Base-by-base conservation (phyloP, 1,140 invertebrate genomes). In the Tetramorium simillimum region DNA sequence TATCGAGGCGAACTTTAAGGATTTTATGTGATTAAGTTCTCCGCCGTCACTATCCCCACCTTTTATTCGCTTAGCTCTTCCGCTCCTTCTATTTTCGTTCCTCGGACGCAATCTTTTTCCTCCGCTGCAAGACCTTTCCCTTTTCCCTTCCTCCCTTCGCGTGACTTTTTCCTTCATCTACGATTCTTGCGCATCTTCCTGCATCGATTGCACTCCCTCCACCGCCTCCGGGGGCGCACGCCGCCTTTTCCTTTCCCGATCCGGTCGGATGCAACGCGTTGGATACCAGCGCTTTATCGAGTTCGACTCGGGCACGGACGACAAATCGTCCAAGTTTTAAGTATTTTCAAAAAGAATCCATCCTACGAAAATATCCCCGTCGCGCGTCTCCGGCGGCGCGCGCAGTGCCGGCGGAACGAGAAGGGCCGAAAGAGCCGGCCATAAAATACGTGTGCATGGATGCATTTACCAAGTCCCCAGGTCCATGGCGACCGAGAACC, bases 321-420 rank as follows among this genome's bases (percentile, higher is more conserved):
- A 93, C 91, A 91, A 93, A 93, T 93, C 88, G 90, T 75, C 87
- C 76, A 93, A 94, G 89, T 94, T 94, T 93, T 89, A 92, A 93
- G 93, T 94, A 94, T 92, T 93, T 92, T 89, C 84, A 82, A 93
- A 92, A 90, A 87, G 89, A 92, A 92, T 91, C 76, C 73, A 88
- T 92, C 88, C 75, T 75, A 78, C 77, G 78, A 90, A 92, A 93
- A 93, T 92, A 92, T 88, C 88, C 49, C 18, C 16, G 75, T n/a
- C 49, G 62, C 46, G 72, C 24, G 9, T 67, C 46, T 10, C 62
- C 49, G 60, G 46, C 21, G 43, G 21, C 40, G 33, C 80, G 67
- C 49, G 21, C n/a, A 60, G 3, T 53, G 24, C 46, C 43, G 14
- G 18, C 1, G 21, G 65, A 7, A 63, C 43, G 18, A 49, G 37